Conservation (phyloP, 2,888 invertebrate genomes). For the Conomelus anceps region DNA sequence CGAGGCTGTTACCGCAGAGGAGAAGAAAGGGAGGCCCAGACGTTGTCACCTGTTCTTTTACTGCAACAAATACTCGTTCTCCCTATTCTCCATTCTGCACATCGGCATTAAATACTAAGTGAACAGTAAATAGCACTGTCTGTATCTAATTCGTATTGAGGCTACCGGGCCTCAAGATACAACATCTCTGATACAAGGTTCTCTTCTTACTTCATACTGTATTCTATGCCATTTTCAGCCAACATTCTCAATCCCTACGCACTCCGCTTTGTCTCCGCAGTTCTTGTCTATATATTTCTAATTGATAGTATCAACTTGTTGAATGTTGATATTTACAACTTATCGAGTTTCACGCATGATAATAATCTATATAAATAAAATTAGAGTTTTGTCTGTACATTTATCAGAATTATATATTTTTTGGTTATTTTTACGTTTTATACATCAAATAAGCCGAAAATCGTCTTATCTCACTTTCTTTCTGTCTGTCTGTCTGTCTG, state of each 20-base stretch:
- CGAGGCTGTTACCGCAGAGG: neutral
- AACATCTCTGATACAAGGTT: neutral
- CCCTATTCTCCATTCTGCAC: neutral
- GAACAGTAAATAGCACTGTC: neutral
- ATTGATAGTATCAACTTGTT: neutral
- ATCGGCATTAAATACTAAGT: neutral
- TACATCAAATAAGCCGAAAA: no score
- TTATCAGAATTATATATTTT: no score
- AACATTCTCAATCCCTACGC: neutral
- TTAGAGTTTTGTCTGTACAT: no score
- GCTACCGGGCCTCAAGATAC: neutral
- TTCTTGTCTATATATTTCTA: neutral
- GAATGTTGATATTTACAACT: neutral
- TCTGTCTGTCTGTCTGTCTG: no score
- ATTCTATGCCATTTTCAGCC: neutral
- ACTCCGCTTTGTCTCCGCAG: neutral
- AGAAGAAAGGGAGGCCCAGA: neutral
- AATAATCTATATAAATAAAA: no score
- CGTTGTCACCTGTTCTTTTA: neutral
- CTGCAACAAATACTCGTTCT: neutral
- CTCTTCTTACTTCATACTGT: neutral
- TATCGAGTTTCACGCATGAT: neutral
- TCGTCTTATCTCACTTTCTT: no score
- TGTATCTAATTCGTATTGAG: neutral
- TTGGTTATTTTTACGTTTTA: no score